Percentiles rank a stretch among this genome's conserved stretches.
phyloP scores from a whole-genome alignment of 2,797 vertebrate genomes.

The Micrastur ruficollis region DNA sequence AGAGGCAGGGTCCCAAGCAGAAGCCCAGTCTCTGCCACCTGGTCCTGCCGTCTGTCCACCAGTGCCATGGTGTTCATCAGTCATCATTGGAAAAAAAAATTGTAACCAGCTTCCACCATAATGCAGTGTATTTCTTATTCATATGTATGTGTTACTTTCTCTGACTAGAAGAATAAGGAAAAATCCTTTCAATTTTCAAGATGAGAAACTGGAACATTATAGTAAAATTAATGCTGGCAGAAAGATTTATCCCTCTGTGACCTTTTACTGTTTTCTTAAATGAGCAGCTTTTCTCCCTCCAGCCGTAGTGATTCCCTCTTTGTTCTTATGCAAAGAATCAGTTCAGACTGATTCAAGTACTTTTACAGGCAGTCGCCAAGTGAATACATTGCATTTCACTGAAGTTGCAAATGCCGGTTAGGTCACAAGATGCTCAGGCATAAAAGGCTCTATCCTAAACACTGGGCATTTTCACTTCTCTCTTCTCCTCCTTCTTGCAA shows the following conservation, averaged over 20 bases:
- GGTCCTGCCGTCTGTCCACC: neutral
- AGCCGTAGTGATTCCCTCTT: neutral
- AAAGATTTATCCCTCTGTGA: neutral
- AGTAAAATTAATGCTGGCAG: neutral
- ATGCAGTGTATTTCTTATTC: neutral
- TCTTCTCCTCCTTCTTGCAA: neutral
- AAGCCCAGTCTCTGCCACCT: neutral
- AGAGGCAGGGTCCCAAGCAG: neutral
- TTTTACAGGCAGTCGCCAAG: neutral
- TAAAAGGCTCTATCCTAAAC: neutral
- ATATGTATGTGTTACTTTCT: neutral
- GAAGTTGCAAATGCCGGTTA: slow-evolving; percentile 11
- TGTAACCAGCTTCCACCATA: neutral
- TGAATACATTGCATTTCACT: slow-evolving; percentile 20
- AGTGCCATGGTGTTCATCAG: neutral
- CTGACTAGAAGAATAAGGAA: neutral
- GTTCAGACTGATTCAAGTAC: neutral
- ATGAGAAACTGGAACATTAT: neutral
- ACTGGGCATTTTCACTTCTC: neutral
- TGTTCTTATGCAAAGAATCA: neutral
- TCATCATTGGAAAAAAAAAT: neutral
- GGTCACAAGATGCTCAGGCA: slow-evolving; percentile 7
- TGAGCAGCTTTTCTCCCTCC: neutral
- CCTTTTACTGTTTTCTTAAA: slow-evolving; percentile 22
- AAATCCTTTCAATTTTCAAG: neutral